Evolutionary conservation across 2,888 invertebrate species (phyloP).

Genomic region (Leucophenga maculata): DNA sequence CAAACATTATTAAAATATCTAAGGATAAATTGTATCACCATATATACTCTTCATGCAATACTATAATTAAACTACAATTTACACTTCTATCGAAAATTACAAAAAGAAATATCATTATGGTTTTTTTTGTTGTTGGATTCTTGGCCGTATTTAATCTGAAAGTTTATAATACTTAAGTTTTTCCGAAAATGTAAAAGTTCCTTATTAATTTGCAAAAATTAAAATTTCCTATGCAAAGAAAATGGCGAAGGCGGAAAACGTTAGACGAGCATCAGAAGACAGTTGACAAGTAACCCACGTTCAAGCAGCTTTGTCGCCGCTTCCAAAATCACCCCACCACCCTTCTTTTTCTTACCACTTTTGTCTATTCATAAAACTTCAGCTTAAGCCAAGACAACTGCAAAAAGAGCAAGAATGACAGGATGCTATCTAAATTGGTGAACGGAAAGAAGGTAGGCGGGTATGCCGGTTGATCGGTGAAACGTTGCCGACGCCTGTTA

Average conservation of each 20-base stretch:
- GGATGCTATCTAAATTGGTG: no score
- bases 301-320: neutral
- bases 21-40: no score
- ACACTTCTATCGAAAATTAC: neutral
- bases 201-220: conserved; percentile 18
- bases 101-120: neutral
- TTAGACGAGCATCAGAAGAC: neutral
- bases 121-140: neutral
- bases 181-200: conserved; percentile 14
- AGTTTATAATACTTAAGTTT: conserved; percentile 16
- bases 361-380: neutral
- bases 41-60: no score
- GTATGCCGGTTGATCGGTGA: neutral
- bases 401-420: no score
- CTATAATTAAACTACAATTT: no score
- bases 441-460: neutral
- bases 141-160: neutral
- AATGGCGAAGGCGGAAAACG: neutral
- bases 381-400: no score
- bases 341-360: neutral
- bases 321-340: no score
- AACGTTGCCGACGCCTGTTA: neutral
- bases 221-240: conserved; percentile 2
- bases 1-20: no score
- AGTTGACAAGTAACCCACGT: neutral